Evolutionary conservation across 2,888 invertebrate genomes (phyloP), one percentile per base, ranked within the genome.

Genomic region (Heliconius ethilla): DNA sequence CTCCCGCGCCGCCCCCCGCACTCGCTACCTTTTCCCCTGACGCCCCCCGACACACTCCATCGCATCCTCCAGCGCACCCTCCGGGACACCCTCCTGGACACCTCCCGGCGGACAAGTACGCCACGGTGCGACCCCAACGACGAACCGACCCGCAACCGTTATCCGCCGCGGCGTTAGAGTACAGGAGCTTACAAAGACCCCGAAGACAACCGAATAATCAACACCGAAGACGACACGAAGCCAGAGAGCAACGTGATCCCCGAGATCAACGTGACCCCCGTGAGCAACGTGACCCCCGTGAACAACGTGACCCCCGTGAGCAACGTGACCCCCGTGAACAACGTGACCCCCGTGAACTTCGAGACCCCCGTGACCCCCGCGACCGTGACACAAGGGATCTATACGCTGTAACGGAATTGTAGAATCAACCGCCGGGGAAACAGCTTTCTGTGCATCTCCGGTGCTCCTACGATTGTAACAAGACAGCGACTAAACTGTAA

Each of bases 331-430:
- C 78, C 40, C 76, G 81, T 27, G 83, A 81, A 70, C 83, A 81
- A 82, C 80, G 82, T 33, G 78, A 85, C 66, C 25, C 88, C 83
- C 82, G 88, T 87, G 81, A 91, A 87, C 81, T 91, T 95, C 88
- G 88, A 95, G 85, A 96, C 95, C 85, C 96, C 95, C 87, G 94
- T 5, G 65, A 75, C 59, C 75, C 76, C 63, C 75, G 70, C 11
- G 73, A 73, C 9, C 27, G 77, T 65, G 84, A 83, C 69, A 75
- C 79, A 40, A 37, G 96, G 91, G 96, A 96, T 92, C 88, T 97
- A 82, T 97, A 97, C 88, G 97, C 97, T 74, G 97, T 97, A 82
- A 96, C 97, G 77, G 96, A 85, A 75, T 82, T 85, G 83, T 84
- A 83, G 80, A 78, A 82, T 69, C 59, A 70, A 74, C 78, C 77